phyloP scores from a whole-genome alignment of 2,888 invertebrate species.

The Sturmia bella region DNA sequence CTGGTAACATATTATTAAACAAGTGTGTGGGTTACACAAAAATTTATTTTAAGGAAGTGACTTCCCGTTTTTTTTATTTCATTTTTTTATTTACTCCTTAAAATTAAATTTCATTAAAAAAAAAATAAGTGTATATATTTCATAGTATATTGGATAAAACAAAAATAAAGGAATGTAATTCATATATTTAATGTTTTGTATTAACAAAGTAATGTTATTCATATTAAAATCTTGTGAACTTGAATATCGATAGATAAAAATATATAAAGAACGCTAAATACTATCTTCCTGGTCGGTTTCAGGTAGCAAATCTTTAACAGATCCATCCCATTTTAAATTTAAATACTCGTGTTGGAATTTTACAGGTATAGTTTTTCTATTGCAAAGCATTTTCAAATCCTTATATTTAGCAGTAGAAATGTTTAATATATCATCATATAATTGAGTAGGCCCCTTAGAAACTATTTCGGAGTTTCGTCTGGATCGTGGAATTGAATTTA shows the following conservation, averaged over 20 bases:
- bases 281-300: constrained; percentile 48
- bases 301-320: constrained; percentile 8
- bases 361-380: constrained; percentile 2
- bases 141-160: constrained; percentile 4
- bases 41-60: too few species aligned
- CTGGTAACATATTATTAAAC: too few species aligned
- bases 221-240: too few species aligned
- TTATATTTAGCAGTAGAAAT: constrained; percentile 46
- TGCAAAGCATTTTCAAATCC: constrained; percentile 34
- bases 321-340: constrained; percentile 15
- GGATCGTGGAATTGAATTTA: constrained; percentile 17
- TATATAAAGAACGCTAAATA: constrained; percentile 34
- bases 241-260: constrained; percentile 23
- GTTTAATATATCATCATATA: constrained; percentile 49
- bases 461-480: constrained; percentile 33
- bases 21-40: too few species aligned
- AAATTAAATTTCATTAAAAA: too few species aligned
- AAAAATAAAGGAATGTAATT: too few species aligned
- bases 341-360: constrained; percentile 38
- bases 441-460: constrained; percentile 53
- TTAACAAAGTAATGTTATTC: too few species aligned
- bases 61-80: neutral
- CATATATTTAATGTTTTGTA: too few species aligned
- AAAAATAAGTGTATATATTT: too few species aligned
- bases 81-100: neutral